Percentiles rank a stretch among this genome's conserved stretches.
Evolutionary conservation across 2,113 vertebrate species (phyloP).

Genomic region (Pseudorasbora parva): DNA sequence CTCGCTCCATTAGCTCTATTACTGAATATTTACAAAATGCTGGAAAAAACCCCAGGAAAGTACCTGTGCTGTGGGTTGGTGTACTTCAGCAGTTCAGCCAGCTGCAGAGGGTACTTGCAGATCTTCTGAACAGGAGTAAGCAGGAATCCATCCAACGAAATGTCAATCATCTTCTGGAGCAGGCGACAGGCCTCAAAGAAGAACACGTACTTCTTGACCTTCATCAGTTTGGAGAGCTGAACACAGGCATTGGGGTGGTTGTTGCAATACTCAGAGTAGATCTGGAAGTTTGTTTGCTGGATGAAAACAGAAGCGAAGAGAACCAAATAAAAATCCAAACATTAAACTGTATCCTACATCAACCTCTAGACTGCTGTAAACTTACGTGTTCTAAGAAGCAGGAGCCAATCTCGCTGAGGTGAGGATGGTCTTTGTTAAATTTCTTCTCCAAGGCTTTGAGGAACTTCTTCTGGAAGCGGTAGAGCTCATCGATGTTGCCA

Average conservation of each 20-base stretch:
- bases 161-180: conserved; percentile 96
- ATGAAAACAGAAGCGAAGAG: neutral
- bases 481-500: conserved; percentile 94
- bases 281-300: conserved; percentile 96
- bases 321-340: neutral
- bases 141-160: conserved; percentile 93
- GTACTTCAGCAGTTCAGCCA: conserved; percentile 95
- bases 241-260: conserved; percentile 93
- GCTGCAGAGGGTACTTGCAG: conserved; percentile 95
- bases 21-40: too few relatives aligned
- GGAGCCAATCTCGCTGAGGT: conserved; percentile 92
- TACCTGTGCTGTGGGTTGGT: conserved; percentile 94
- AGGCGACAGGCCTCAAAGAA: conserved; percentile 96
- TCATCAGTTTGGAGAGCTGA: conserved; percentile 90
- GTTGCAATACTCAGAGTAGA: conserved; percentile 98
- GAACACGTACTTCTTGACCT: conserved; percentile 93
- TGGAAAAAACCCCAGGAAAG: too few relatives aligned
- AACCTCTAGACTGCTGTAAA: neutral
- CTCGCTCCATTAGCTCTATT: too few relatives aligned
- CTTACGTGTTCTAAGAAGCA: conserved; percentile 96
- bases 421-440: conserved; percentile 89
- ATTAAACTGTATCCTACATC: neutral
- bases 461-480: conserved; percentile 92
- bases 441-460: conserved; percentile 89
- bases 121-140: conserved; percentile 97